phyloP scores from a whole-genome alignment of 2,797 vertebrate species.

The Acipenser ruthenus region DNA sequence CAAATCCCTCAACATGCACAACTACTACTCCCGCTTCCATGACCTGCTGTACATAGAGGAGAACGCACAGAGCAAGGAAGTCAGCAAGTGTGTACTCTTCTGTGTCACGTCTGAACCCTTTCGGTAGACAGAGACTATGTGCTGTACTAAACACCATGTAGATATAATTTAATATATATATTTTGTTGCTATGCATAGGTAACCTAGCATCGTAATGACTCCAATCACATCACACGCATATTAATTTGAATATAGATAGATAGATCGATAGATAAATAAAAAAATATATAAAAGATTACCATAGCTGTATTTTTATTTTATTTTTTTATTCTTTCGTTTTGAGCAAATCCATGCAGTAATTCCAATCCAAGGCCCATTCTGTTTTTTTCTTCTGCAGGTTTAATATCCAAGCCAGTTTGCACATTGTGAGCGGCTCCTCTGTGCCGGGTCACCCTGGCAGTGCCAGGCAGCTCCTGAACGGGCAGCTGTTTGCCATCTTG shows the following conservation, averaged over 20 bases:
- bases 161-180: too few species aligned
- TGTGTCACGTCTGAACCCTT: too few species aligned
- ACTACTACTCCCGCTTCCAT: slow-evolving; percentile 24
- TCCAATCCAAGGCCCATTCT: not conserved
- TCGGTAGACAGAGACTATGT: too few species aligned
- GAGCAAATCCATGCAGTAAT: not conserved
- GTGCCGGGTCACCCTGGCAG: slow-evolving; percentile 10
- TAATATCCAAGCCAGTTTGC: slow-evolving; percentile 19
- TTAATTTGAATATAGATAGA: too few species aligned
- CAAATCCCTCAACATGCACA: slow-evolving; percentile 11
- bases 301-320: too few species aligned
- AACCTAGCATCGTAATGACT: too few species aligned
- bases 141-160: too few species aligned
- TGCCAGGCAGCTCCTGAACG: slow-evolving; percentile 13
- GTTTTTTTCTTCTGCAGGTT: slow-evolving; percentile 17
- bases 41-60: slow-evolving; percentile 28
- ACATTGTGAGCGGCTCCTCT: slow-evolving; percentile 9
- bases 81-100: slow-evolving; percentile 15
- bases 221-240: too few species aligned
- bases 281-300: too few species aligned
- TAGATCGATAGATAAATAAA: too few species aligned
- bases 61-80: slow-evolving; percentile 22
- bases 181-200: too few species aligned
- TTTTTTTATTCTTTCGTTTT: too few species aligned
- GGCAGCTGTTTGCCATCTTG: slow-evolving; percentile 21